These are phyloP conservation scores for Drosophila triauraria DNA, from an alignment of 1,140 invertebrate genomes.

Conservation along the genomic window DNA sequence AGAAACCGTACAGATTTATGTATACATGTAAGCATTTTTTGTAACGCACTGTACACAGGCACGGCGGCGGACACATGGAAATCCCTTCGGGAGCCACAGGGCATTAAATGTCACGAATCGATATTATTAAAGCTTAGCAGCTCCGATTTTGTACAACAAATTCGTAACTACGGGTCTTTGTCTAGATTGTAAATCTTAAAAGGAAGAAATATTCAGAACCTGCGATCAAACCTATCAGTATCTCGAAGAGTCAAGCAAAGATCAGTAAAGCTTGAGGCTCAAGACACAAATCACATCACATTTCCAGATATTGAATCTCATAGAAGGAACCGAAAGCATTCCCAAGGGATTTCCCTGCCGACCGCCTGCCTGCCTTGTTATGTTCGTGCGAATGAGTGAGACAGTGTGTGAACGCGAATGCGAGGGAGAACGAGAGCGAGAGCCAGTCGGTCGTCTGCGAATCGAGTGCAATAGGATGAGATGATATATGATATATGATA, in stretches of 20 bases:
- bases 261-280: not conserved
- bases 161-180: constrained; percentile 1
- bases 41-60: constrained; percentile 44
- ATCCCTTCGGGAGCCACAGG: constrained; percentile 3
- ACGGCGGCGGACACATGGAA: constrained; percentile 14
- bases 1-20: constrained; percentile 14
- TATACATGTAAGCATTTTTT: constrained; percentile 26
- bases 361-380: not conserved
- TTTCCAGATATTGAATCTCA: constrained; percentile 19
- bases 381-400: constrained; percentile 41
- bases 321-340: not conserved
- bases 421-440: constrained; percentile 30
- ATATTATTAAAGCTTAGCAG: constrained; percentile 37
- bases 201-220: too few species aligned
- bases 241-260: too few species aligned
- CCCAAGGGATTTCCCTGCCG: constrained; percentile 28
- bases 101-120: constrained; percentile 25
- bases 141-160: constrained; percentile 34
- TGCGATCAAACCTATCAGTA: not conserved
- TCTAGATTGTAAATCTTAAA: constrained; percentile 10
- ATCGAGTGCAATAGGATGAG: constrained; percentile 54
- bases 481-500: constrained; percentile 6
- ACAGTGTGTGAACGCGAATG: constrained; percentile 8
- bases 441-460: constrained; percentile 18
- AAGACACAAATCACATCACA: constrained; percentile 5